A percentile compares a stretch with the other conserved stretches of the same genome.
Conservation (phyloP, 2,888 invertebrate species). For the Dendrolimus pini region DNA sequence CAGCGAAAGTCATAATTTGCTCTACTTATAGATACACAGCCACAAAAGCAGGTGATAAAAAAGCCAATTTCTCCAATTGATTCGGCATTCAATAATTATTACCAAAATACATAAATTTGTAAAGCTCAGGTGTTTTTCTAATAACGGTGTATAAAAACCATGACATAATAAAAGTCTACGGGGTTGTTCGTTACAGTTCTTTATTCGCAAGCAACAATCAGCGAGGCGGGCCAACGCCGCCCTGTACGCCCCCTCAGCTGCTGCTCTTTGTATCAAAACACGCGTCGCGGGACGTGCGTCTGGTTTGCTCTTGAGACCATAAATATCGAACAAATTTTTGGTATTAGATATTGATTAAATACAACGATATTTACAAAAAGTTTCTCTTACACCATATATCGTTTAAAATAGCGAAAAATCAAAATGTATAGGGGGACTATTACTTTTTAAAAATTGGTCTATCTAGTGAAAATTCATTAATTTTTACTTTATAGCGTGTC, state of each 20-base stretch:
- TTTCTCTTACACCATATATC: no score
- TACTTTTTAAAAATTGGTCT: no score
- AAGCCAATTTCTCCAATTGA: neutral
- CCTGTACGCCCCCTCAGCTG: slow-evolving; percentile 44
- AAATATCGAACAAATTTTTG: no score
- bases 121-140: neutral
- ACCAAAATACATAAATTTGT: neutral
- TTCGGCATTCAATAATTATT: neutral
- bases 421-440: no score
- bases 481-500: slow-evolving; percentile 35
- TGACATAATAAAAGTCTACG: slow-evolving; percentile 24
- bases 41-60: neutral
- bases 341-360: no score
- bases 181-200: slow-evolving; percentile 23
- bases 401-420: no score
- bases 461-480: neutral
- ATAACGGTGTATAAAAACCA: slow-evolving; percentile 23
- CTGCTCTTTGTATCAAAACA: slow-evolving; percentile 23
- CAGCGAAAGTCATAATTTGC: no score
- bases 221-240: slow-evolving; percentile 49
- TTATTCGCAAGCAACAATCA: slow-evolving; percentile 31
- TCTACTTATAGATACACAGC: no score
- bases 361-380: no score
- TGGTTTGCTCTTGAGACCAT: neutral
- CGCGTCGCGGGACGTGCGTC: slow-evolving; percentile 13